Percentiles rank a stretch among this genome's conserved stretches.
These are phyloP conservation scores for Lophura nycthemera DNA, from an alignment of 2,113 vertebrate species.

Conservation along the genomic window DNA sequence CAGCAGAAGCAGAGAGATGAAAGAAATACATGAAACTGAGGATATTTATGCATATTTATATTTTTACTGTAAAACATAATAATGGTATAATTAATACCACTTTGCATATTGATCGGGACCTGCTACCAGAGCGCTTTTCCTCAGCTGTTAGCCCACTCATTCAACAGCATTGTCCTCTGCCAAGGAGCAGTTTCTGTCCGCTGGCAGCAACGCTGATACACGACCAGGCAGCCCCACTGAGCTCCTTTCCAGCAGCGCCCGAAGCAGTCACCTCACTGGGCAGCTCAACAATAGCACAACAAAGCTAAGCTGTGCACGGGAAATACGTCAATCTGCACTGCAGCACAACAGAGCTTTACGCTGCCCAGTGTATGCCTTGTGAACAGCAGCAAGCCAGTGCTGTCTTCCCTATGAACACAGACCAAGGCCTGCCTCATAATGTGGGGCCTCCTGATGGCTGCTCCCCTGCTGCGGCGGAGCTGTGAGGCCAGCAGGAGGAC, in stretches of 20 bases:
- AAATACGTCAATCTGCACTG: accelerated
- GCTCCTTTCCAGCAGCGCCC: not conserved
- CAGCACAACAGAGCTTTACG: not conserved
- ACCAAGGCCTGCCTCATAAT: not conserved
- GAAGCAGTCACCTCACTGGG: not conserved
- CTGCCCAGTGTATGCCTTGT: not conserved
- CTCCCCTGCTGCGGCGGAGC: not conserved
- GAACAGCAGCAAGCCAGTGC: not conserved
- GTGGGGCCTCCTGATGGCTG: not conserved
- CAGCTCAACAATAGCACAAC: not conserved
- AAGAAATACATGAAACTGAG: not conserved
- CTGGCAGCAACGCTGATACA: not conserved
- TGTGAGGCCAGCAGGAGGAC: not conserved
- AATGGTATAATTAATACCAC: not conserved
- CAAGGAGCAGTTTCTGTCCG: not conserved
- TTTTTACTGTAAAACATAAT: not conserved
- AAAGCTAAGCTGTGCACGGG: not conserved
- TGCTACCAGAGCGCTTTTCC: not conserved
- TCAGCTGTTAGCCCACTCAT: not conserved
- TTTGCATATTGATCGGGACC: not conserved
- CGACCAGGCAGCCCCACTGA: not conserved
- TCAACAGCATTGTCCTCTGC: not conserved
- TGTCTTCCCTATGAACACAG: not conserved
- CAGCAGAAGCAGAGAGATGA: not conserved
- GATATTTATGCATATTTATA: not conserved